A percentile compares a stretch with the other conserved stretches of the same genome.
phyloP scores from a whole-genome alignment of 2,113 vertebrate genomes.

The Rallus limicola region DNA sequence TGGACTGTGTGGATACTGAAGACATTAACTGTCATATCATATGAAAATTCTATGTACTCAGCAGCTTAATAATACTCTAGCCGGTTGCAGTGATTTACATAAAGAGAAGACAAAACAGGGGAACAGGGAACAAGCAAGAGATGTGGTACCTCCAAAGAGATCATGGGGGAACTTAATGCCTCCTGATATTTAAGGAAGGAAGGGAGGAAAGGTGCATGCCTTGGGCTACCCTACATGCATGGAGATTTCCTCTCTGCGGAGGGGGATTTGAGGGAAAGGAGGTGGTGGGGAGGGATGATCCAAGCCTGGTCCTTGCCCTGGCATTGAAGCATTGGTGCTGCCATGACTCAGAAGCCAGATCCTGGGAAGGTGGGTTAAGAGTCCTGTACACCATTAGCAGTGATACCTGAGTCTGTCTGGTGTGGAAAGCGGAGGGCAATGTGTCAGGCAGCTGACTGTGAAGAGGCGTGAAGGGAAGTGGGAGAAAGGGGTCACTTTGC shows the following conservation, averaged over 20 bases:
- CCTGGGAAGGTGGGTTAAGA: neutral
- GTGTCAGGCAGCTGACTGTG: rapidly evolving
- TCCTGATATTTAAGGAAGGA: neutral
- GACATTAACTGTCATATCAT: conserved; percentile 3
- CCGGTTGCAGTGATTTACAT: neutral
- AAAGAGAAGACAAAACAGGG: neutral
- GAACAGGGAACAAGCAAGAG: neutral
- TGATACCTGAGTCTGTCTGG: neutral
- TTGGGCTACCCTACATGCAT: rapidly evolving
- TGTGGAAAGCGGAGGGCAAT: neutral
- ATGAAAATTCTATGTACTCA: conserved; percentile 37
- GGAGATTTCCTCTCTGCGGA: neutral
- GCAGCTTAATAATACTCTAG: neutral
- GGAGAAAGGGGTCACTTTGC: neutral
- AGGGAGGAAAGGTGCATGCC: neutral
- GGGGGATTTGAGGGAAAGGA: neutral
- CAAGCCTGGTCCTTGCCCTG: neutral
- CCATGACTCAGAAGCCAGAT: neutral
- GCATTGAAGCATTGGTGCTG: neutral
- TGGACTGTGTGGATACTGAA: neutral
- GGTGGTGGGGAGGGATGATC: neutral
- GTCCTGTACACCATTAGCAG: rapidly evolving
- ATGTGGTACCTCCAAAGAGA: neutral
- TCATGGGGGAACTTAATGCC: neutral
- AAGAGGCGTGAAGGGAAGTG: neutral